Percentiles rank a stretch among this genome's conserved stretches.
phyloP scores from a whole-genome alignment of 2,797 vertebrate genomes.

The Anguilla anguilla region DNA sequence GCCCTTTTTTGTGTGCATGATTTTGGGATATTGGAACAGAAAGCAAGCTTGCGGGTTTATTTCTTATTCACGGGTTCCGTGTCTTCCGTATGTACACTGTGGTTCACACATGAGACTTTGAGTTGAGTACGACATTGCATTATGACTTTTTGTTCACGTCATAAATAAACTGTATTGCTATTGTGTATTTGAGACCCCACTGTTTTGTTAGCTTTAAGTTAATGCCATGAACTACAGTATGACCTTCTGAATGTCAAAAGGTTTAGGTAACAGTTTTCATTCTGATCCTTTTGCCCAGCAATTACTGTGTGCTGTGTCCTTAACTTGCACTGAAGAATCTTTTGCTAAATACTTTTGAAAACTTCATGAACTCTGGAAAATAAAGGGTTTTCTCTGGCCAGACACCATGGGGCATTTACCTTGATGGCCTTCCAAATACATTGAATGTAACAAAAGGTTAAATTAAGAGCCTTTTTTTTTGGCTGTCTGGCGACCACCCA shows the following conservation, averaged over 20 bases:
- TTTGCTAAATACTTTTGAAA: neutral
- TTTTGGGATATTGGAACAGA: slow-evolving; percentile 69
- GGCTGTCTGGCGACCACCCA: neutral
- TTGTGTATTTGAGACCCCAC: slow-evolving; percentile 21
- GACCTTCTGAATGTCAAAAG: neutral
- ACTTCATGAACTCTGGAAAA: neutral
- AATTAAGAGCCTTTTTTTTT: too few relatives aligned
- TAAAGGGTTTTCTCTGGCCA: neutral
- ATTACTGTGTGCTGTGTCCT: neutral
- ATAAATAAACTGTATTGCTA: neutral
- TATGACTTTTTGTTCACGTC: slow-evolving; percentile 6
- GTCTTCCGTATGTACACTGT: slow-evolving; percentile 43
- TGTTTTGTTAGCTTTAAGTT: slow-evolving; percentile 28
- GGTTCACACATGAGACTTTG: slow-evolving; percentile 17
- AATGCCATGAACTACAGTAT: neutral
- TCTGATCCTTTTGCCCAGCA: neutral
- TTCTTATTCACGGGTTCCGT: slow-evolving; percentile 52
- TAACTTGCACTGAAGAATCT: neutral
- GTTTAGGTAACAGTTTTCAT: slow-evolving; percentile 5
- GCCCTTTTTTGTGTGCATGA: slow-evolving; percentile 69
- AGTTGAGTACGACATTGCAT: neutral
- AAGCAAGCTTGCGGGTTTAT: slow-evolving; percentile 63
- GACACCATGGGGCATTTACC: neutral
- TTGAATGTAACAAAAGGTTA: neutral
- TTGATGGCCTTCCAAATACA: neutral